These are phyloP conservation scores for Pluvianellus socialis DNA, from an alignment of 2,113 vertebrate genomes.

Conservation along the genomic window DNA sequence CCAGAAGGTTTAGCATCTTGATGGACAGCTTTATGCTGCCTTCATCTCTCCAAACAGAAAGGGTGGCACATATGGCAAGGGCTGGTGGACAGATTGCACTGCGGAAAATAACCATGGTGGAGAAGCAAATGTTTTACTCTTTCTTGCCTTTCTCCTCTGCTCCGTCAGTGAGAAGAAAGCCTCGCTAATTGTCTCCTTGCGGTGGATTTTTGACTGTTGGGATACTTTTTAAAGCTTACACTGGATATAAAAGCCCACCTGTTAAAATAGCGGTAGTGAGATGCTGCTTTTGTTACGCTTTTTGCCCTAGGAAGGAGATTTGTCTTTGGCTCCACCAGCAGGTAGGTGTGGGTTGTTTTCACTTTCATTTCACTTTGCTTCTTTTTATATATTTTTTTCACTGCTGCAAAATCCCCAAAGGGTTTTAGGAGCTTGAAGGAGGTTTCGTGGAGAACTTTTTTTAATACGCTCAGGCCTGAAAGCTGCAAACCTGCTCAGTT, in stretches of 20 bases:
- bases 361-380: background rate
- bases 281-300: background rate
- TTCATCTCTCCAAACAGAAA: conserved; percentile 53
- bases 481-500: fast-evolving
- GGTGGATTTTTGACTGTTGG: background rate
- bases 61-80: conserved; percentile 36
- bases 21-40: conserved; percentile 60
- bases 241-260: background rate
- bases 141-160: conserved; percentile 8
- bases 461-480: background rate
- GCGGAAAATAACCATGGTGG: conserved; percentile 37
- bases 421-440: background rate
- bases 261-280: background rate
- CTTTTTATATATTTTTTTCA: background rate
- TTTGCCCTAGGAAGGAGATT: background rate
- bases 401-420: background rate
- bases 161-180: background rate
- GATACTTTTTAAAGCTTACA: background rate
- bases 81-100: conserved; percentile 53
- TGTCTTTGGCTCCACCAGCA: background rate
- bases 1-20: conserved; percentile 65
- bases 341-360: background rate
- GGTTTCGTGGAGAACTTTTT: background rate
- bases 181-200: background rate
- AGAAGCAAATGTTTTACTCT: conserved; percentile 34